Conservation (phyloP, 2,888 invertebrate genomes). For the Trileptium ribeirensis region DNA sequence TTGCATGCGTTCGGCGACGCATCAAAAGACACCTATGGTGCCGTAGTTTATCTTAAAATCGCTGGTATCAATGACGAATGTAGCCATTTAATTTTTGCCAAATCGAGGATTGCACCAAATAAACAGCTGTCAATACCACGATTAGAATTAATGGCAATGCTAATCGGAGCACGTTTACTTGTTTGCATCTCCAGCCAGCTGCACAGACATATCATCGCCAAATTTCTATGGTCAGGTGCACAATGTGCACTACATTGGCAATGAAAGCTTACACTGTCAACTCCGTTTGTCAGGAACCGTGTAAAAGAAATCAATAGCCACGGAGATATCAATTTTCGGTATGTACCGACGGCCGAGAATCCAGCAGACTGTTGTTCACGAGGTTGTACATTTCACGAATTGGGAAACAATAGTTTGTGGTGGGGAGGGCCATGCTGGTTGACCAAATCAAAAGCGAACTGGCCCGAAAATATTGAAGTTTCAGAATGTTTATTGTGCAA, state of each 20-base stretch:
- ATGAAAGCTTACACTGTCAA: not conserved
- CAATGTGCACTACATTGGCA: conserved; percentile 37
- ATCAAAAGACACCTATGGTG: conserved; percentile 35
- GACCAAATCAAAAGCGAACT: not conserved
- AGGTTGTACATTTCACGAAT: conserved; percentile 27
- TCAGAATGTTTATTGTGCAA: too few relatives aligned
- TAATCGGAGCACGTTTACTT: conserved; percentile 26
- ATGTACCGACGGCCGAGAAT: conserved; percentile 40
- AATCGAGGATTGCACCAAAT: conserved; percentile 37
- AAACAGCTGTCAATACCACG: conserved; percentile 36
- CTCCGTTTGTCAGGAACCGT: conserved; percentile 38
- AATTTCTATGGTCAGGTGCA: conserved; percentile 34
- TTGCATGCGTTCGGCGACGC: conserved; percentile 38
- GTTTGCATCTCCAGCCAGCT: conserved; percentile 31
- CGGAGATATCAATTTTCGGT: conserved; percentile 33
- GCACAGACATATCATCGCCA: conserved; percentile 25
- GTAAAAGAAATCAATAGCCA: conserved; percentile 36
- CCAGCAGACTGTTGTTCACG: conserved; percentile 43
- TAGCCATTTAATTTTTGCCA: conserved; percentile 26
- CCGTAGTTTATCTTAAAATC: conserved; percentile 33
- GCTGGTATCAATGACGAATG: not conserved
- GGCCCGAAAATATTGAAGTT: not conserved
- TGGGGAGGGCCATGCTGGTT: not conserved
- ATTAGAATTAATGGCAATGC: conserved; percentile 21
- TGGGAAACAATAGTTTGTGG: not conserved